Conservation (phyloP, 2,797 vertebrate genomes). For the Artibeus jamaicensis region DNA sequence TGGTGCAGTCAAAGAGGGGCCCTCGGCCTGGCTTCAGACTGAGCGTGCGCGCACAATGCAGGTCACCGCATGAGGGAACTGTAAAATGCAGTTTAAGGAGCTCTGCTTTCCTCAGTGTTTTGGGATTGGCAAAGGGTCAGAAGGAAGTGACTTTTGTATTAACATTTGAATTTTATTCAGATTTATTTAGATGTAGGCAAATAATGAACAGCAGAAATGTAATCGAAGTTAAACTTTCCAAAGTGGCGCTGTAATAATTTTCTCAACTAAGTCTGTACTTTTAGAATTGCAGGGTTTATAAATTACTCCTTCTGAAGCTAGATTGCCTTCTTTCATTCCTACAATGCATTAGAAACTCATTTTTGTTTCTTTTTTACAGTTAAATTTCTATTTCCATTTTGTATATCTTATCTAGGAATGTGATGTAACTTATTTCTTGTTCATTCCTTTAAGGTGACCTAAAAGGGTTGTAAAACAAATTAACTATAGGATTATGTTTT, state of each 20-base stretch:
- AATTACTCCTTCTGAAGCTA: conserved; percentile 7
- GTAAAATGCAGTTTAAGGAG: conserved; percentile 31
- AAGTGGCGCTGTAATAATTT: neutral
- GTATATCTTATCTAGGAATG: conserved; percentile 53
- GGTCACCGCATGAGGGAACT: neutral
- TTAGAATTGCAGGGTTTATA: neutral
- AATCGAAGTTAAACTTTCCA: conserved; percentile 23
- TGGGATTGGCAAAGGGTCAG: conserved; percentile 10
- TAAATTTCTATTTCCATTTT: conserved; percentile 32
- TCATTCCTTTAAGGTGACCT: conserved; percentile 61
- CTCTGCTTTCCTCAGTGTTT: conserved; percentile 6
- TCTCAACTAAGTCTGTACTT: neutral
- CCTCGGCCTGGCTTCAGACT: neutral
- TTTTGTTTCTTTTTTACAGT: conserved; percentile 49
- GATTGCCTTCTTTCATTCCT: conserved; percentile 51
- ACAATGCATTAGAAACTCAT: neutral
- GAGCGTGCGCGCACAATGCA: neutral
- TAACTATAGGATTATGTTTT: conserved; percentile 72
- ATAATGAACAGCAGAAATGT: conserved; percentile 57
- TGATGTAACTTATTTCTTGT: conserved; percentile 40
- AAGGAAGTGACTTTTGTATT: conserved; percentile 57
- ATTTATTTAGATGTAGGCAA: conserved; percentile 24
- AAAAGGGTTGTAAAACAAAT: conserved; percentile 61
- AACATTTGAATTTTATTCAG: conserved; percentile 50
- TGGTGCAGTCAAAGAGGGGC: neutral